Conservation (phyloP, 2,797 vertebrate species). For the Pseudochirops corinnae region DNA sequence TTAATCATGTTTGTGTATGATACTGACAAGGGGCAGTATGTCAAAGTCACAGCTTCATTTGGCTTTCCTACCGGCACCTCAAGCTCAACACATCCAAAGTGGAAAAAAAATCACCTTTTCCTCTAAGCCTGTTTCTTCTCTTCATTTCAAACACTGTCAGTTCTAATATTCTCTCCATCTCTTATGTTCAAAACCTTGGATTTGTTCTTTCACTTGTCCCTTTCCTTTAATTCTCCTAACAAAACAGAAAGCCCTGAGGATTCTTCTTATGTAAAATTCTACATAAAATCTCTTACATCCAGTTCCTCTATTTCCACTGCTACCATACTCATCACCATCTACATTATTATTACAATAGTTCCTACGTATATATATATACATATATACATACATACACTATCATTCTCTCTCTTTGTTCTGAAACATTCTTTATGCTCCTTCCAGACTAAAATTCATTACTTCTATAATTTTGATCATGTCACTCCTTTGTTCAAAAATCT, state of each 20-base stretch:
- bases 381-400: no score
- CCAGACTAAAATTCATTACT: neutral
- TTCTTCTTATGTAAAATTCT: neutral
- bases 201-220: neutral
- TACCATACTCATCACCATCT: neutral
- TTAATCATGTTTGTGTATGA: neutral
- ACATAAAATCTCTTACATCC: neutral
- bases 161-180: neutral
- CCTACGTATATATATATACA: no score
- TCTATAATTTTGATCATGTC: neutral
- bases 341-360: neutral
- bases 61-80: neutral
- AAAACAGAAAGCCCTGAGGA: neutral
- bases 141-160: neutral
- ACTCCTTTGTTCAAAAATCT: neutral
- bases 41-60: neutral
- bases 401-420: neutral
- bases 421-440: neutral
- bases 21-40: neutral
- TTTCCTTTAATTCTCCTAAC: neutral
- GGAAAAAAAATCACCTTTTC: neutral
- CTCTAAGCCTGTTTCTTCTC: neutral
- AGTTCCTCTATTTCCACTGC: neutral
- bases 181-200: neutral
- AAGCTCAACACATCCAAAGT: neutral